Evolutionary conservation across 2,888 invertebrate species (phyloP), one percentile per base, ranked within the genome.

Genomic region (Cryptus armator): DNA sequence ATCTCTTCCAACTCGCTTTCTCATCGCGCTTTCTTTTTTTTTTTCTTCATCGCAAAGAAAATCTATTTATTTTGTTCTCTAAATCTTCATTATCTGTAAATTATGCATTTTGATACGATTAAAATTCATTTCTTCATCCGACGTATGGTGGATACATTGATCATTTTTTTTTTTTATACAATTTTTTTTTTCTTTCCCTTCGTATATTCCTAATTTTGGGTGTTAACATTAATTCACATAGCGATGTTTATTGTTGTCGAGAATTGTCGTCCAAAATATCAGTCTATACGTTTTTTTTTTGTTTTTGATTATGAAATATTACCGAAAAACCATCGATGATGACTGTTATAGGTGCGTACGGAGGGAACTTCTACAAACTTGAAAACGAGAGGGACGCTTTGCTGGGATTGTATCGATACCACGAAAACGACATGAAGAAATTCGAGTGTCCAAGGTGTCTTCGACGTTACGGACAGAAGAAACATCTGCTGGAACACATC

Each of bases 401-500:
- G 46, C 29, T 70, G 29, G 44, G 53, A 24, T 46, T 78, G 80
- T 71, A 81, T 68, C 81, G 78, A 48, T 90, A 86, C 86, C 79
- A 90, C 43, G 89, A 89, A 56, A 74, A 89, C 71, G 91, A 91
- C 19, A 88, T 87, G 37, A 92, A 92, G 84, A 87, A 89, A 37
- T 92, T 86, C 89, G 92, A 92, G 84, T 93, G 93, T 68, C 81
- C 91, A n/a, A 90, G 88, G 48, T 93, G 93, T 79, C 89, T 88
- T 37, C 90, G 91, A 81, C 90, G 91, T 56, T 93, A 92, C 88
- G 90, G 91, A 37, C 92, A 92, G 77, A 92, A 92, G 87, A 93
- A 93, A 2, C 92, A 92, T 2, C 90, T 93, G 10, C 90, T 90
- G 44, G 89, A 92, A 48, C 93, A 93, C 80, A 86, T 92, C 70